Evolutionary conservation across 2,888 invertebrate species (phyloP), one percentile per base, ranked within the genome.

Genomic region (Hypena proboscidalis): DNA sequence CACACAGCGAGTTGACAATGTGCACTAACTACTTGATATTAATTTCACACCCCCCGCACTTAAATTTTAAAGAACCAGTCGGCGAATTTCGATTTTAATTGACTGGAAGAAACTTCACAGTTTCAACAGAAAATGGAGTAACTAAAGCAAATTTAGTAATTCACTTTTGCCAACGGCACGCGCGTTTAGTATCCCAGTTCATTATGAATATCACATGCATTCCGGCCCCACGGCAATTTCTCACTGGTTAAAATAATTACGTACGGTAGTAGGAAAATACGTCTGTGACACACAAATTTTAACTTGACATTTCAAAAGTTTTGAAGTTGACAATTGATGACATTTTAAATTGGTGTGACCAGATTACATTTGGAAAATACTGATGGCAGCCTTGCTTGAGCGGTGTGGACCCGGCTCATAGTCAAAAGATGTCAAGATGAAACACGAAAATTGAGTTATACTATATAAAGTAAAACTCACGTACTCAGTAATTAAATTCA

Each of bases 91-190:
- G 40, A 46, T 38, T 30, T 2, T 54, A 55, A 59, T 23, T 46
- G 56, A 55, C 59, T 59, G 27, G 31, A 35, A 0, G 21, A 50
- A 30, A 33, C 59, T 40, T 19, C 32, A 25, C 23, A 25, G 25
- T 30, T 57, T 5, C 33, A 17, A 11, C n/a, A 2, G 3, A 39
- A 23, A 44, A 43, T 37, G 9, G 58, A 41, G 9, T 32, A 43
- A 29, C 9, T 39, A 33, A 39, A 15, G 22, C 23, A 23, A 55
- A 42, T 23, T 40, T 37, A 35, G 4, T 30, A 35, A 44, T 49
- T 31, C 62, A 51, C 43, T 46, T 60, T 65, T 36, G 27, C 38
- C 36, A 41, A 48, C 27, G 29, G 47, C 41, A 65, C 60, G 66
- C 38, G 41, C 30, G 44, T 51, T 46, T 60, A 48, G 44, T 45